A percentile compares a stretch with the other conserved stretches of the same genome.
Evolutionary conservation across 2,113 vertebrate genomes (phyloP).

Genomic region (Hassar affinis): DNA sequence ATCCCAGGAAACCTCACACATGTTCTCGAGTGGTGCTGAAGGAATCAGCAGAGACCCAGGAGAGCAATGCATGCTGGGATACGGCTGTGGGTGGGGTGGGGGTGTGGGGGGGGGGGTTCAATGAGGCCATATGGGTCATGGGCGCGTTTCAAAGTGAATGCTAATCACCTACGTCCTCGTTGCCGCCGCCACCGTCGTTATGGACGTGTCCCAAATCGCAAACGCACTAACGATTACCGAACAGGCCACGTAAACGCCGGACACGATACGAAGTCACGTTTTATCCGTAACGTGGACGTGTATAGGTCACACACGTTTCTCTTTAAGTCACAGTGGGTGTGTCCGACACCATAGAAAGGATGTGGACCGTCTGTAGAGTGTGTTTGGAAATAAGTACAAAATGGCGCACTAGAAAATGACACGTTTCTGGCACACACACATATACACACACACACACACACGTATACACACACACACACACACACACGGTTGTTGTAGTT

Average conservation of each 20-base stretch:
- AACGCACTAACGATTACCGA: background rate
- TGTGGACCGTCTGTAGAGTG: background rate
- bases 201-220: background rate
- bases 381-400: background rate
- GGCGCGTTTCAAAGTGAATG: background rate
- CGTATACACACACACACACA: no score
- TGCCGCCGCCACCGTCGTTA: no score
- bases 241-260: background rate
- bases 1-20: background rate
- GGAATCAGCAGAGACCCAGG: no score
- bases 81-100: background rate
- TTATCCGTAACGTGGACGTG: background rate
- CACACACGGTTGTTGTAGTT: background rate
- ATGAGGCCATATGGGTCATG: background rate
- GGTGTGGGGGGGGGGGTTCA: no score
- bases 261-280: no score
- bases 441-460: no score
- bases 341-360: background rate
- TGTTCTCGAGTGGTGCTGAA: background rate
- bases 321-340: background rate
- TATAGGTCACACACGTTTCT: background rate
- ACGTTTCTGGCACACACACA: no score
- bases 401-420: background rate
- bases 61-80: constrained; percentile 4
- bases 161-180: no score